A percentile compares a stretch with the other conserved stretches of the same genome.
Conservation (phyloP, 1,140 invertebrate species). For the Drosophila sucinea region DNA sequence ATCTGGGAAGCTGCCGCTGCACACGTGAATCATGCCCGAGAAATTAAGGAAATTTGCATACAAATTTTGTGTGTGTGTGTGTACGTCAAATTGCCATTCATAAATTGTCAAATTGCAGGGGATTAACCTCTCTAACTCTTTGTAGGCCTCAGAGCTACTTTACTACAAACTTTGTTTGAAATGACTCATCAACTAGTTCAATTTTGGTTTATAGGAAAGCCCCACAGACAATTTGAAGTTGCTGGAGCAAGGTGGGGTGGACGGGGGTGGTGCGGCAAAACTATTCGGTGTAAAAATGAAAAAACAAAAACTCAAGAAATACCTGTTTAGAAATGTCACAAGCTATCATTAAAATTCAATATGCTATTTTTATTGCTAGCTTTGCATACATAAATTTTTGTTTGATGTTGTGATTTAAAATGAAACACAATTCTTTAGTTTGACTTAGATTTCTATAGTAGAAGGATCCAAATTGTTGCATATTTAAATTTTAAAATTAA, state of each 20-base stretch:
- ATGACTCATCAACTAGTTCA: background rate
- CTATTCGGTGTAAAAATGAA: background rate
- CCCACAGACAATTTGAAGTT: background rate
- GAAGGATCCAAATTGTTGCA: too few species aligned
- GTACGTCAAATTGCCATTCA: slow-evolving; percentile 27
- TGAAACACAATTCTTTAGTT: too few species aligned
- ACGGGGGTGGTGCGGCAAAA: background rate
- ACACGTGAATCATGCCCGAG: slow-evolving; percentile 35
- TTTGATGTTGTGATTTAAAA: too few species aligned
- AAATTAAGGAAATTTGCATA: slow-evolving; percentile 31
- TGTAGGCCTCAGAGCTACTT: too few species aligned
- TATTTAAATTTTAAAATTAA: too few species aligned
- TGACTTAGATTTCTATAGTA: too few species aligned
- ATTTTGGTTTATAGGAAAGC: background rate
- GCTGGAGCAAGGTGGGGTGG: too few species aligned
- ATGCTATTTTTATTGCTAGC: background rate
- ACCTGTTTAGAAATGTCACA: background rate
- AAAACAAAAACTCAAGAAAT: background rate
- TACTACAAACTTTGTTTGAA: background rate
- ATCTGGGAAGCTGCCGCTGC: slow-evolving; percentile 19
- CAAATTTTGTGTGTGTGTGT: background rate
- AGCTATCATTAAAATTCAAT: background rate
- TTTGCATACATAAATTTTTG: background rate
- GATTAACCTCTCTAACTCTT: slow-evolving; percentile 17
- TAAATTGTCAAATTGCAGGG: slow-evolving; percentile 26